Evolutionary conservation across 2,797 vertebrate species (phyloP).

Genomic region (Ptychadena robeensis): DNA sequence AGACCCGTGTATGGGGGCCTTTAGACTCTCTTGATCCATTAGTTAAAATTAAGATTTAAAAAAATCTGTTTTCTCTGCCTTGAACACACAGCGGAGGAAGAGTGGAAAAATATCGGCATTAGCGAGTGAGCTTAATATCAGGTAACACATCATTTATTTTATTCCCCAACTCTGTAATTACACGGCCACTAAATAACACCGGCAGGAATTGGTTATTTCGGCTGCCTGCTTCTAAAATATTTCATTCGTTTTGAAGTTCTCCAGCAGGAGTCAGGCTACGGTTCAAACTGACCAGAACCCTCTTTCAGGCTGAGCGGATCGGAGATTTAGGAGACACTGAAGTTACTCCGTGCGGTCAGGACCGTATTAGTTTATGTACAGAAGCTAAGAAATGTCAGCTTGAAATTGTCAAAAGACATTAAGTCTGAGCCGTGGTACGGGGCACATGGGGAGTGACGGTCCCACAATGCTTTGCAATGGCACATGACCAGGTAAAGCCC

Average conservation of each 20-base stretch:
- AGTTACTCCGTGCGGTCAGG: constrained; percentile 40
- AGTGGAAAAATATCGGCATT: constrained; percentile 2
- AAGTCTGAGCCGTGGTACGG: background rate
- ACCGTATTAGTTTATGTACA: constrained; percentile 44
- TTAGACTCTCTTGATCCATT: background rate
- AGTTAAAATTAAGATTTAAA: background rate
- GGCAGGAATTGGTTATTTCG: constrained; percentile 56
- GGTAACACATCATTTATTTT: constrained; percentile 56
- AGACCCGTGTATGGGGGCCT: no score
- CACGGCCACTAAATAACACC: constrained; percentile 51
- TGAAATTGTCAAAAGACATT: constrained; percentile 45
- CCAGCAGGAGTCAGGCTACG: constrained; percentile 33
- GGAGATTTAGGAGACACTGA: constrained; percentile 47
- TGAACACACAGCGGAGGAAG: constrained; percentile 30
- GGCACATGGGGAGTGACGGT: no score
- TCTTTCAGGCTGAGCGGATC: constrained; percentile 28
- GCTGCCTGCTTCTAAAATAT: constrained; percentile 48
- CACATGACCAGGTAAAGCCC: no score
- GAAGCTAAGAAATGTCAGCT: constrained; percentile 39
- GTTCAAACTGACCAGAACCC: constrained; percentile 44
- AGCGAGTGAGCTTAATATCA: constrained; percentile 43
- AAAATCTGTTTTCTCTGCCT: background rate
- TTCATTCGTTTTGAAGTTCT: constrained; percentile 55
- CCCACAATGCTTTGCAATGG: no score
- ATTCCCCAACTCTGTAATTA: constrained; percentile 52